These are phyloP conservation scores for Nemapogon koenigi DNA, from an alignment of 2,888 invertebrate species.

Conservation along the genomic window DNA sequence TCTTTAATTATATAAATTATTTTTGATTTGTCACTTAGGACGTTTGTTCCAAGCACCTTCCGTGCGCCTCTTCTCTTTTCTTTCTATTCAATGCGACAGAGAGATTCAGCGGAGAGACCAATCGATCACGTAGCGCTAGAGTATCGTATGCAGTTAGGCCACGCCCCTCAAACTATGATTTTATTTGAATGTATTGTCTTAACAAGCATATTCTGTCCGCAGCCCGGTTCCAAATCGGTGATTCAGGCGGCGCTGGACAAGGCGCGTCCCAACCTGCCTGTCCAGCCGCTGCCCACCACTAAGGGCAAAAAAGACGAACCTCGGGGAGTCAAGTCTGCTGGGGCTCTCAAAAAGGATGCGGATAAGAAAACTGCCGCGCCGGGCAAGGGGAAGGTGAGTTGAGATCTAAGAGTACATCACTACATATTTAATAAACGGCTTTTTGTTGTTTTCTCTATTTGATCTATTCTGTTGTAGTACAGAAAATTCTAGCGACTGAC, in stretches of 20 bases:
- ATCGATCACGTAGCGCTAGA: too few species aligned
- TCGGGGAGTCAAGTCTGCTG: slow-evolving; percentile 66
- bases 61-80: too few species aligned
- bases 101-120: too few species aligned
- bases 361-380: slow-evolving; percentile 49
- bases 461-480: neutral
- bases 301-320: slow-evolving; percentile 67
- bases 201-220: too few species aligned
- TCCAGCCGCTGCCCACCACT: slow-evolving; percentile 76
- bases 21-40: too few species aligned
- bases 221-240: slow-evolving; percentile 78
- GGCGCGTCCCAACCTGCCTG: slow-evolving; percentile 81
- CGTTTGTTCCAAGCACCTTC: too few species aligned
- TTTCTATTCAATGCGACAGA: too few species aligned
- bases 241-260: slow-evolving; percentile 86
- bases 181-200: too few species aligned
- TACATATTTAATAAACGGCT: neutral
- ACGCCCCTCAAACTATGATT: too few species aligned
- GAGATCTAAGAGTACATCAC: neutral
- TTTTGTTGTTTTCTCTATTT: neutral
- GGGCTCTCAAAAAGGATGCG: slow-evolving; percentile 57
- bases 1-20: too few species aligned
- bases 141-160: too few species aligned
- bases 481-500: too few species aligned
- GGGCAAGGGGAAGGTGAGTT: slow-evolving; percentile 61